phyloP scores from a whole-genome alignment of 2,888 invertebrate species.

The Melanostoma mellinum region DNA sequence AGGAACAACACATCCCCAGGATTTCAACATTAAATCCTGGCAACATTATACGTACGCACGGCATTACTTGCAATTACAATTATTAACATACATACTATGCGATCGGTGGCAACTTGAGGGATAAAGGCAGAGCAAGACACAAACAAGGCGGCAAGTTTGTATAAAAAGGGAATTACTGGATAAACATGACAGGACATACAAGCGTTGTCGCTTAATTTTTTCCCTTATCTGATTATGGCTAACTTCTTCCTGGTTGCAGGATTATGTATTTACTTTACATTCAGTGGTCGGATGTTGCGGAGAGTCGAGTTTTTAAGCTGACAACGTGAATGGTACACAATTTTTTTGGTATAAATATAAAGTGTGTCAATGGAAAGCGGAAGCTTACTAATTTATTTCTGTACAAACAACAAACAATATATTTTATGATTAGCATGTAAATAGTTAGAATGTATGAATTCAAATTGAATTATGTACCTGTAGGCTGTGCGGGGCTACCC shows the following conservation, averaged over 20 bases:
- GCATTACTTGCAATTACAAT: slow-evolving; percentile 65
- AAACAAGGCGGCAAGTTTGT: neutral
- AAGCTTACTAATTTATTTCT: neutral
- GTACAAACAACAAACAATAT: too few relatives aligned
- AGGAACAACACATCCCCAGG: slow-evolving; percentile 29
- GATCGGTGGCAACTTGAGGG: neutral
- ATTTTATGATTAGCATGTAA: too few relatives aligned
- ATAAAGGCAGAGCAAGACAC: neutral
- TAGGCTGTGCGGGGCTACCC: slow-evolving; percentile 80
- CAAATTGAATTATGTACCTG: slow-evolving; percentile 73
- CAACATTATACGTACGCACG: slow-evolving; percentile 20
- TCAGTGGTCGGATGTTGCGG: neutral
- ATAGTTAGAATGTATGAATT: slow-evolving; percentile 25
- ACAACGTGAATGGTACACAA: slow-evolving; percentile 26
- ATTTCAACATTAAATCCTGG: slow-evolving; percentile 26
- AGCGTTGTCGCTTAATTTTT: neutral
- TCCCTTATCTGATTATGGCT: neutral
- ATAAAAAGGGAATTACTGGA: slow-evolving; percentile 11
- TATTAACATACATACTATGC: slow-evolving; percentile 42
- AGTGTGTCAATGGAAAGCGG: slow-evolving; percentile 11
- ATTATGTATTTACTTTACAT: neutral
- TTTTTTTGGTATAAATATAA: neutral
- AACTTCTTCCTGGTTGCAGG: neutral
- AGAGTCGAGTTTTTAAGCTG: neutral
- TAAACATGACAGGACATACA: slow-evolving; percentile 18